Base-by-base conservation (phyloP, 37 sponge, comb jelly and placozoan genomes). In the Corticium candelabrum region DNA sequence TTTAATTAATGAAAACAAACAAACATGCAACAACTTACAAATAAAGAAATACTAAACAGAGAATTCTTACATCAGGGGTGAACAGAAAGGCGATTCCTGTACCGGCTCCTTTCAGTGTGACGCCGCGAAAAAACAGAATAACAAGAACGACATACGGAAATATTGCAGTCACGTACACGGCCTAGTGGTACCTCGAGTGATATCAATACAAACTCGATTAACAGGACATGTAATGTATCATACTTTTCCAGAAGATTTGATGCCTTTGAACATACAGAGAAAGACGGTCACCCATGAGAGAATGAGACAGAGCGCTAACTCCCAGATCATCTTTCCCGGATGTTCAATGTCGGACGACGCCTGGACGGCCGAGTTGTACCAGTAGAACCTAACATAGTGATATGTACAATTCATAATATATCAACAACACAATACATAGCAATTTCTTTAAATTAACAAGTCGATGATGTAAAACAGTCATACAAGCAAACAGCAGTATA, bases 71-170 rank as follows among this genome's bases (percentile, higher is more conserved):
- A 75, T 86, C 69, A 27, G 96, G 96, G 3, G 82, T 71, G 78
- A 95, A 88, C 34, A 95, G 76, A 41, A 69, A 90, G 35, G 72
- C 50, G 2, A 98, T 50, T 41, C 99, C 99, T 35, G 82, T 81
- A 0, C 88, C 95, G 39, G 99, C 99, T 3, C 99, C 99, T 11
- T 85, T 83, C 1, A 98, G 84, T 37, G 96, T 94, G 31, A 94
- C 99, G 40, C 88, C 99, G 74, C 99, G 80, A 82, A 98, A 90
- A 79, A 98, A 90, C 62, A 98, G 82, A 40, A 92, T 86, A 0
- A 82, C 38, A 34, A 98, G 84, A 3, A 95, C 83, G 11, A 98
- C 56, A 68, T 89, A 95, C 0, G 99, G 95, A 50, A 89, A 91
- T 1, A 84, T 87, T 35, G 99, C 93, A 0, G 95, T 92, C 80